These are phyloP conservation scores for Chloroclystis v-ata DNA, from an alignment of 2,888 invertebrate genomes.

Conservation along the genomic window DNA sequence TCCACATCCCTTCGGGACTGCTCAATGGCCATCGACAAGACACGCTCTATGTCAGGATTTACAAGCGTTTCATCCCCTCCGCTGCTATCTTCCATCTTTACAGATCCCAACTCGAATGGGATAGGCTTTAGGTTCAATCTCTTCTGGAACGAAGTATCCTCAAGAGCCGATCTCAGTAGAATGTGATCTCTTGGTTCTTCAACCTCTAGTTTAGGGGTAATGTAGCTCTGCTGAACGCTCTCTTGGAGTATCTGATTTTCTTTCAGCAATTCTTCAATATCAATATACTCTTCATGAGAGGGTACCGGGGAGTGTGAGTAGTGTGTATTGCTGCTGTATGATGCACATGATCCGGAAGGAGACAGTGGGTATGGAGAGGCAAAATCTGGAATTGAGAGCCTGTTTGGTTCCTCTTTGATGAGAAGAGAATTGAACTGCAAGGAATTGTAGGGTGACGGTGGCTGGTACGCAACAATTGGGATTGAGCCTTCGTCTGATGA, in stretches of 20 bases:
- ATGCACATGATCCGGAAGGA: conserved; percentile 76
- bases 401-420: conserved; percentile 76
- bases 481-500: conserved; percentile 77
- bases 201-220: conserved; percentile 77
- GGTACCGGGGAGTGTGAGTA: conserved; percentile 70
- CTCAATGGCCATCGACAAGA: conserved; percentile 90
- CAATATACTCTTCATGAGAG: conserved; percentile 80
- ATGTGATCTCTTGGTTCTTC: conserved; percentile 83
- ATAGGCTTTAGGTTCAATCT: conserved; percentile 89
- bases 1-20: conserved; percentile 91
- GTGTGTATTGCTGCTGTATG: conserved; percentile 74
- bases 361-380: conserved; percentile 76
- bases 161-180: conserved; percentile 86
- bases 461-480: conserved; percentile 77
- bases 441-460: conserved; percentile 75
- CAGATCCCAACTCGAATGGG: conserved; percentile 80
- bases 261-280: conserved; percentile 79
- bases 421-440: conserved; percentile 57
- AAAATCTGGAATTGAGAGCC: conserved; percentile 71
- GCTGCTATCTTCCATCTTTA: conserved; percentile 84
- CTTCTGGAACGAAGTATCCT: conserved; percentile 91
- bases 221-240: conserved; percentile 58
- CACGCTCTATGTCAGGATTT: conserved; percentile 88
- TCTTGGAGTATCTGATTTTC: conserved; percentile 76
- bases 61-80: conserved; percentile 78